phyloP scores from a whole-genome alignment of 1,140 invertebrate species.

The Tyrophagus putrescentiae region DNA sequence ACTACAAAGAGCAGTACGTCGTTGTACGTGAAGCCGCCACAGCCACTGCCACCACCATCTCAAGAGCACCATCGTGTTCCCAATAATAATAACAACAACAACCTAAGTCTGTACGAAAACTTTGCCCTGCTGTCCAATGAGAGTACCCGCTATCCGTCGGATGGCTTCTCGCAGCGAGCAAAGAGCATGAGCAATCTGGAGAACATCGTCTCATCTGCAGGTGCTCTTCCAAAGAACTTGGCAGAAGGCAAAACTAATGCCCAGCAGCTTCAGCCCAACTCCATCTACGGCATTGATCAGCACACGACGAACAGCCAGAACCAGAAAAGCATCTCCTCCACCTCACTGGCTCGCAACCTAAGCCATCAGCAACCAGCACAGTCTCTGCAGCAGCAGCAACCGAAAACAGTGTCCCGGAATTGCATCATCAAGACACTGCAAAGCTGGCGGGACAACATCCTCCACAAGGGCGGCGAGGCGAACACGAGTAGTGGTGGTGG shows the following conservation, averaged over 20 bases:
- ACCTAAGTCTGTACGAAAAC: constrained; percentile 5
- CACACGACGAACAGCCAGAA: not conserved
- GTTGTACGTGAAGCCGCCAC: not conserved
- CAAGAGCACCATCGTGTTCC: not conserved
- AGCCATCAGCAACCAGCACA: not conserved
- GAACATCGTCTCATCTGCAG: too few relatives aligned
- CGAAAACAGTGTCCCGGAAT: constrained; percentile 12
- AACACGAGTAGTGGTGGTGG: too few relatives aligned
- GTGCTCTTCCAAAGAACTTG: too few relatives aligned
- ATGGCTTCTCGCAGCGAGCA: not conserved
- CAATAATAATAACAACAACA: not conserved
- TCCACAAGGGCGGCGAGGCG: not conserved
- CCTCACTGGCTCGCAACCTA: not conserved
- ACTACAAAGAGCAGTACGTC: not conserved
- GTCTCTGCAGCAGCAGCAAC: too few relatives aligned
- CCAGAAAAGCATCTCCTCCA: not conserved
- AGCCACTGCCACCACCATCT: not conserved
- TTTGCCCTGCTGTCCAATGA: not conserved
- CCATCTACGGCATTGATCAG: not conserved
- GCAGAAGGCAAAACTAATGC: too few relatives aligned
- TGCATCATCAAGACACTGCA: constrained; percentile 19
- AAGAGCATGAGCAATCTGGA: constrained; percentile 16
- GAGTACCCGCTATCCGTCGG: not conserved
- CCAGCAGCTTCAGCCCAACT: not conserved
- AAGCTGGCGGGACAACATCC: constrained; percentile 17